Evolutionary conservation across 2,113 vertebrate species (phyloP), one percentile per base, ranked within the genome.

Genomic region (Lonchura striata): DNA sequence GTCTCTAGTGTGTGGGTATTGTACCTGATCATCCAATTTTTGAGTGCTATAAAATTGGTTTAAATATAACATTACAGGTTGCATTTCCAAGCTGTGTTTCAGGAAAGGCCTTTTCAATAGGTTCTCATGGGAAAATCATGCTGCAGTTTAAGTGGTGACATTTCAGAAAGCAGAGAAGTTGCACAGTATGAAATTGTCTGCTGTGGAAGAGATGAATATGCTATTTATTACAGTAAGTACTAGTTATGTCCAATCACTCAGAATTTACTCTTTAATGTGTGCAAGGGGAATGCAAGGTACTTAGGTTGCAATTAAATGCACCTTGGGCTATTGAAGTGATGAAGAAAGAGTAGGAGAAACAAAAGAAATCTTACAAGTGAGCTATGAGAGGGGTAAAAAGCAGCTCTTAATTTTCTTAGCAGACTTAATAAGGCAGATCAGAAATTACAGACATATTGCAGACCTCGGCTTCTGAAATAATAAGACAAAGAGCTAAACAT

Each of bases 291-390:
- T 94, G 56, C 41, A 56, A 77, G 75, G 60, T 68, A 92, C 80
- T 95, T 78, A 93, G 31, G 33, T n/a, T 71, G 85, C 92, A 97
- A 97, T 95, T 93, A 97, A 97, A 94, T 75, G 65, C 76, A 95
- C 33, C 47, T 79, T 86, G 60, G 52, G 31, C 56, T 81, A 35
- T 14, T 64, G 33, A 68, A 81, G n/a, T 66, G 41, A 80, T 92
- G 75, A 95, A 93, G 77, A 88, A 94, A 94, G 35, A 76, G 66
- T 16, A 77, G 59, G 23, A 77, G 66, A 94, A 89, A 57, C 50
- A 53, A 77, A 89, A 91, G 49, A 86, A 79, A 39, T 35, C 50
- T 72, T 69, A 33, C 11, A 69, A 50, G n/a, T 28, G 41, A 91
- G 50, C 30, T 76, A 7, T 21, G 39, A 87, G 44, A 68, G 13